phyloP scores from a whole-genome alignment of 2,888 invertebrate species.

The Drosophila kokeensis region DNA sequence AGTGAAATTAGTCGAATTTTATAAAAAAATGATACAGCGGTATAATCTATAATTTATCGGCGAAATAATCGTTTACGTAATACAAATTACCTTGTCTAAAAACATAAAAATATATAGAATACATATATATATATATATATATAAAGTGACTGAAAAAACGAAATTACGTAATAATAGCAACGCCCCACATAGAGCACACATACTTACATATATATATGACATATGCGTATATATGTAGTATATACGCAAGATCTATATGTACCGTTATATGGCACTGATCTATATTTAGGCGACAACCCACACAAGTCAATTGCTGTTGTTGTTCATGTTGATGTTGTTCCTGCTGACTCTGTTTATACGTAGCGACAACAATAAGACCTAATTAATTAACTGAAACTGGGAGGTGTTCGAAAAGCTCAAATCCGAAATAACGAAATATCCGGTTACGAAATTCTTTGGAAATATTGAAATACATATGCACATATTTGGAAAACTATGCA shows the following conservation, averaged over 20 bases:
- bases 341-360: slow-evolving; percentile 32
- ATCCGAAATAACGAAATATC: slow-evolving; percentile 54
- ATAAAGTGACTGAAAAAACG: slow-evolving; percentile 52
- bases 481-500: slow-evolving; percentile 58
- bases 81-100: slow-evolving; percentile 20
- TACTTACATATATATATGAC: slow-evolving; percentile 18
- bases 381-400: slow-evolving; percentile 65
- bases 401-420: slow-evolving; percentile 43
- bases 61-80: slow-evolving; percentile 30
- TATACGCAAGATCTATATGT: slow-evolving; percentile 53
- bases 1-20: slow-evolving; percentile 6
- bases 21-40: not conserved
- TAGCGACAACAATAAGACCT: slow-evolving; percentile 39
- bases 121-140: slow-evolving; percentile 11
- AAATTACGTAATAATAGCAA: slow-evolving; percentile 74
- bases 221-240: slow-evolving; percentile 6
- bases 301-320: slow-evolving; percentile 75
- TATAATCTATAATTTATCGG: not conserved
- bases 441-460: slow-evolving; percentile 67
- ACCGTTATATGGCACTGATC: slow-evolving; percentile 66
- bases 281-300: slow-evolving; percentile 79
- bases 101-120: slow-evolving; percentile 3
- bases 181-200: slow-evolving; percentile 67
- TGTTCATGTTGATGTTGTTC: slow-evolving; percentile 32
- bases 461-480: slow-evolving; percentile 48